Conservation (phyloP, 1,140 invertebrate species). For the Zaprionus tsacasi region DNA sequence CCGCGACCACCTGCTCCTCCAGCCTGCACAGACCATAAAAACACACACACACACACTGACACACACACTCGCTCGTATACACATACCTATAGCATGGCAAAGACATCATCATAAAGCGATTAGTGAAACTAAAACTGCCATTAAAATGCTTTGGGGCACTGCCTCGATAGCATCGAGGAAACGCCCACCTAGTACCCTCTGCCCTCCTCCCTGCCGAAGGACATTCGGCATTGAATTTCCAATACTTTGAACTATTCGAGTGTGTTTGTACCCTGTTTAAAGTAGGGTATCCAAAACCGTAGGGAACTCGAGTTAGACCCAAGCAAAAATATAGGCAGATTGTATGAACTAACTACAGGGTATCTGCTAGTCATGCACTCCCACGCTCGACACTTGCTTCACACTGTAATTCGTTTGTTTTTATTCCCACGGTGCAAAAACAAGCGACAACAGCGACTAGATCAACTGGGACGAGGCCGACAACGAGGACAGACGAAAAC, state of each 20-base stretch:
- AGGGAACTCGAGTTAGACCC: too few species aligned
- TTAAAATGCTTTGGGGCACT: constrained; percentile 64
- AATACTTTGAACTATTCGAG: constrained; percentile 25
- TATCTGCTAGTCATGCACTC: not conserved
- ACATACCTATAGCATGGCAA: constrained; percentile 9
- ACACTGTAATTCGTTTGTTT: constrained; percentile 43
- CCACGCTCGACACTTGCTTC: constrained; percentile 33
- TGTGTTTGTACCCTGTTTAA: not conserved
- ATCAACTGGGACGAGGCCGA: constrained; percentile 63
- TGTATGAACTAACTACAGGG: too few species aligned
- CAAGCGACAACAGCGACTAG: constrained; percentile 45
- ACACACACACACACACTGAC: constrained; percentile 32
- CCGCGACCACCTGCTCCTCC: constrained; percentile 33
- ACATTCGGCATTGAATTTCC: constrained; percentile 60
- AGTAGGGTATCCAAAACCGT: too few species aligned
- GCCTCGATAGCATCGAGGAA: constrained; percentile 2
- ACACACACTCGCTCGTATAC: constrained; percentile 6
- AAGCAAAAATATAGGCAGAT: too few species aligned
- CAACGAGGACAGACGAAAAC: constrained; percentile 25
- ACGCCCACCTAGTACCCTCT: not conserved
- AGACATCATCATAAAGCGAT: constrained; percentile 79
- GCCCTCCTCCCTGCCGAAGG: constrained; percentile 26
- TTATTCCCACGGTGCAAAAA: constrained; percentile 32
- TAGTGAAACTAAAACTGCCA: constrained; percentile 75
- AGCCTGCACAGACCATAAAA: constrained; percentile 22